Evolutionary conservation across 2,888 invertebrate genomes (phyloP), one percentile per base, ranked within the genome.

Genomic region (Clanis bilineata): DNA sequence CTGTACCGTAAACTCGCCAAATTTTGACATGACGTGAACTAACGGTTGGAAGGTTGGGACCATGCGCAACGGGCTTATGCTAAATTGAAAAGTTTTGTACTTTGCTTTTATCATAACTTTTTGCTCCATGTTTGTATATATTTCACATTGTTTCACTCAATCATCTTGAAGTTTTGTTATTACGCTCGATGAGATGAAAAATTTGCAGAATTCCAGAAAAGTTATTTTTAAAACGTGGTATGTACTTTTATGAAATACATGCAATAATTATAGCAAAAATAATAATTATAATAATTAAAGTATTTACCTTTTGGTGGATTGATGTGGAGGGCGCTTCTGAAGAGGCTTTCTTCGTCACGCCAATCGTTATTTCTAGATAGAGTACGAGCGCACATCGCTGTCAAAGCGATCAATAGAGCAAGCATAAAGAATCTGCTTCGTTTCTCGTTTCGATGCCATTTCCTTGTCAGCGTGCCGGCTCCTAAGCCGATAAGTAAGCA

Each of bases 301-400:
- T 57, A 73, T 91, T 93, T 86, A 98, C 98, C 98, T 96, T 99
- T 99, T n/a, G 99, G 98, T 58, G 99, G 98, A 90, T 99, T 99
- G 79, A 98, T 95, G 73, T 94, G 92, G 69, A 99, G 93, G 23
- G 98, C 99, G 68, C 98, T 97, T 75, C 95, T 93, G 86, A 98
- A 99, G 54, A 99, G 94, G 71, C 95, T 96, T 87, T 99, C 98
- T 88, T 99, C 99, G 76, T 97, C 96, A 71, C 94, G 93, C 99
- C 99, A 99, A 87, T 98, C 98, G 60, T 94, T 92, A 85, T 98
- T 99, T 72, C 98, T 93, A 60, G 94, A 85, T 68, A 97, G 89
- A 3, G 98, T 98, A 73, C 95, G 94, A 23, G 94, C 94, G 73
- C 97, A 95, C 84, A 96, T 94, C 57, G 95, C 94, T 59, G 96